Evolutionary conservation across 1,140 invertebrate genomes (phyloP), one percentile per base, ranked within the genome.

Genomic region (Drosophila busckii): DNA sequence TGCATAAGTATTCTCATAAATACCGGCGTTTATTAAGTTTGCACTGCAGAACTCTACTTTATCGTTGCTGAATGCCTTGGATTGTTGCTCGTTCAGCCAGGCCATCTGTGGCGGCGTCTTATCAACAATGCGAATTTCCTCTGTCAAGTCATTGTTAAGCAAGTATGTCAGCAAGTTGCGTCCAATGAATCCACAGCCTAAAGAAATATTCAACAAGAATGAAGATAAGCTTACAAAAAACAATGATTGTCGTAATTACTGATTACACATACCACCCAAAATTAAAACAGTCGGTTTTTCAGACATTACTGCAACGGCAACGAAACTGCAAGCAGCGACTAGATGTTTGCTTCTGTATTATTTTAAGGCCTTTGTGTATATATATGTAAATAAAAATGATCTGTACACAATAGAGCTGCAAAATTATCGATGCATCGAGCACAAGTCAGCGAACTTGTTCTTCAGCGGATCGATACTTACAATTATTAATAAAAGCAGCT

Each of bases 71-170:
- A 96, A 96, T 23, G 91, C 87, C 71, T 91, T 89, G 37, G 91
- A 89, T 80, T 97, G 95, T 59, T 89, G 88, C 6, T 89, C 87
- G 86, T 95, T 96, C 3, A 98, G 88, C 93, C 95, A 98, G 2
- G 95, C 95, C 70, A 95, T 93, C 88, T 96, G 94, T 1, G 96
- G 96, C 16, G 95, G 95, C 9, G 96, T 95, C 89, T 97, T 98
- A 89, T 98, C 96, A 52, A 95, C 94, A 35, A 97, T 91, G 73
- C 94, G 90, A 25, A 97, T 87, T 86, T 90, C 89, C 58, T 92
- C 92, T 23, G 92, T 92, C 64, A 96, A 88, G 69, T 95, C 90
- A 88, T 96, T 94, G 37, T 90, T 89, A 63, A 97, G 88, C 68
- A 97, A 89, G 88, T 94, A 94, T 49, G 93, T 91, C 40, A 96